A percentile compares a stretch with the other conserved stretches of the same genome.
These are phyloP conservation scores for Metaphire vulgaris DNA, from an alignment of 1,140 invertebrate genomes.

Conservation along the genomic window DNA sequence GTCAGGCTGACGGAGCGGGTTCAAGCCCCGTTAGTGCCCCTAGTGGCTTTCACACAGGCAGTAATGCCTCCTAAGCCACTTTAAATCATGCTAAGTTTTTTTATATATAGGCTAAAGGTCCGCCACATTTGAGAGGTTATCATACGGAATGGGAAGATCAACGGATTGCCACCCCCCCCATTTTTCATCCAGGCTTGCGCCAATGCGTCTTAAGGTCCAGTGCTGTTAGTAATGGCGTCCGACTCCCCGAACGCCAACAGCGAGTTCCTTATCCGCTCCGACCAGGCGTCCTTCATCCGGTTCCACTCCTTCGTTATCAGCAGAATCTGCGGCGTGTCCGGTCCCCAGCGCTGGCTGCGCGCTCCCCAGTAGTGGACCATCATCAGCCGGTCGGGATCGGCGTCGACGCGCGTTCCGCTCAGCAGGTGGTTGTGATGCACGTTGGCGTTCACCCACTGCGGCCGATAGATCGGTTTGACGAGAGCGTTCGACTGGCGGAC, in stretches of 20 bases:
- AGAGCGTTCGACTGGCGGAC: constrained; percentile 12
- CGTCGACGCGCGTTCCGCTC: not conserved
- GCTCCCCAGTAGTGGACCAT: constrained; percentile 29
- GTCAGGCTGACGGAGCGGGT: no score
- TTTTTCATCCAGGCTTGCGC: no score
- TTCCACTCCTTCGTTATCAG: constrained; percentile 16
- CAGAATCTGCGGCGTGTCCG: constrained; percentile 16
- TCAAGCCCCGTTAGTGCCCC: no score
- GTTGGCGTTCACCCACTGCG: constrained; percentile 6
- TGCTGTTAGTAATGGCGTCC: not conserved
- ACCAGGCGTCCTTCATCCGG: constrained; percentile 16
- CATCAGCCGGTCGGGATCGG: not conserved
- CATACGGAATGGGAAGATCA: no score
- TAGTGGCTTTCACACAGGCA: no score
- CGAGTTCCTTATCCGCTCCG: not conserved
- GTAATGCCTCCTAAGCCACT: no score
- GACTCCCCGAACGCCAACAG: constrained; percentile 22
- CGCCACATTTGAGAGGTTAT: no score
- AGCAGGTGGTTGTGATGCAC: constrained; percentile 22
- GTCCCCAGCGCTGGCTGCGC: constrained; percentile 24
- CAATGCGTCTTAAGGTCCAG: constrained; percentile 19
- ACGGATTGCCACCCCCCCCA: no score
- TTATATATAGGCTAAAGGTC: no score
- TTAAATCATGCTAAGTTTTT: no score
- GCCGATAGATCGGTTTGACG: constrained; percentile 23